These are phyloP conservation scores for Setophaga kirtlandii DNA, from an alignment of 2,113 vertebrate genomes.

Conservation along the genomic window DNA sequence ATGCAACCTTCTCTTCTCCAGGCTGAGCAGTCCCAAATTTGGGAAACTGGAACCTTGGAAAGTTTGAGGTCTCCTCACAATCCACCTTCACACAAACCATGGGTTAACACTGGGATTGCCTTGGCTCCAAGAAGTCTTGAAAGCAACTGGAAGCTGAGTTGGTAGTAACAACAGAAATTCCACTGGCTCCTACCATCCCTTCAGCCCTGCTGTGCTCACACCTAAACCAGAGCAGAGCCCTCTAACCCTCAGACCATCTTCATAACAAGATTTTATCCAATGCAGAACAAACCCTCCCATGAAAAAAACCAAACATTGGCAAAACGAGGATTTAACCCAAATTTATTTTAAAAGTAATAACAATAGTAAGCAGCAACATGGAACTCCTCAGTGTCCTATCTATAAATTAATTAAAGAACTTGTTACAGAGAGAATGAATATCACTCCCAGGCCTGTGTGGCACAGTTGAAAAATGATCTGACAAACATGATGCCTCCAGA, in stretches of 20 bases:
- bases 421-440: constrained; percentile 49
- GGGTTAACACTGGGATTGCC: background rate
- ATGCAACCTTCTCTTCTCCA: background rate
- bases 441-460: constrained; percentile 1
- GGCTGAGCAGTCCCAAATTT: background rate
- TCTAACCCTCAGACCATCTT: background rate
- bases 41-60: background rate
- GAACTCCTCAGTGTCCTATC: background rate
- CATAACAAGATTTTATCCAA: background rate
- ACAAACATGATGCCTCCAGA: constrained; percentile 68
- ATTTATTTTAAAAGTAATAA: background rate
- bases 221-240: background rate
- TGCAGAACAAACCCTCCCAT: background rate
- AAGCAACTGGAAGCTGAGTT: background rate
- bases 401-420: constrained; percentile 38
- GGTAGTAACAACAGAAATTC: background rate
- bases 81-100: background rate
- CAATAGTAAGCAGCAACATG: background rate
- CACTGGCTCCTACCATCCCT: background rate
- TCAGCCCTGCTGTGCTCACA: background rate
- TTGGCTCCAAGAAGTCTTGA: background rate
- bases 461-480: constrained; percentile 72
- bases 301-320: background rate
- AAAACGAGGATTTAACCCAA: background rate
- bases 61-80: background rate